Base-by-base conservation (phyloP, 2,797 vertebrate species). In the Apodemus agrarius region DNA sequence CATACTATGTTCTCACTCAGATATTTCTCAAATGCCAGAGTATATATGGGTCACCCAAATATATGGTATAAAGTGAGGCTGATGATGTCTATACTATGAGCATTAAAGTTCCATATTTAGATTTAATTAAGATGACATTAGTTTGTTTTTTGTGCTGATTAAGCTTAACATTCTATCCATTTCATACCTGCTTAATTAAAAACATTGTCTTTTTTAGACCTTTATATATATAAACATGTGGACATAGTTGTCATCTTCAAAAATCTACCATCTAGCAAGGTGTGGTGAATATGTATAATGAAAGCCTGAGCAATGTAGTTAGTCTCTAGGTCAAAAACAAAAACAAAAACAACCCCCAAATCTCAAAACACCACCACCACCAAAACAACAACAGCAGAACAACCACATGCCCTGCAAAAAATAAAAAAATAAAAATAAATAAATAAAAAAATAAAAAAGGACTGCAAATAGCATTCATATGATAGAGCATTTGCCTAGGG, bases 11-110 rank as follows among this genome's bases (percentile, higher is more conserved):
- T 81, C n/a, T 63, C 29, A 89, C 37, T 76, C 49, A 90, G 5
- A 24, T 92, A 46, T 93, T 96, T 96, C 75, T 93, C 37, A 81
- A 43, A 72, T 49, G n/a, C 89, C 52, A 61, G 46, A n/a, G 26
- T 92, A 19, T 8, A 40, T 14, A 13, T 2, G 7, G 52, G 26
- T 84, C 46, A n/a, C 90, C 52, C 54, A 43, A 79, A 85, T n/a
- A 43, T 59, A 85, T 86, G 31, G 82, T 78, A 78, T 19, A 9
- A n/a, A 65, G 29, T 67, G 52, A 54, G 72, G 24, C 4, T 85
- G 61, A 21, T 91, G 22, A 31, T 75, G 7, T 22, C 40, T 79
- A 26, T 22, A 34, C 12, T 89, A 5, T 78, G 22, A 90, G 12
- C 52, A 63, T 31, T 67, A 69, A n/a, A 13, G 8, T 46, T 90